Evolutionary conservation across 2,797 vertebrate genomes (phyloP), one percentile per base, ranked within the genome.

Genomic region (Pyrocephalus nanus): DNA sequence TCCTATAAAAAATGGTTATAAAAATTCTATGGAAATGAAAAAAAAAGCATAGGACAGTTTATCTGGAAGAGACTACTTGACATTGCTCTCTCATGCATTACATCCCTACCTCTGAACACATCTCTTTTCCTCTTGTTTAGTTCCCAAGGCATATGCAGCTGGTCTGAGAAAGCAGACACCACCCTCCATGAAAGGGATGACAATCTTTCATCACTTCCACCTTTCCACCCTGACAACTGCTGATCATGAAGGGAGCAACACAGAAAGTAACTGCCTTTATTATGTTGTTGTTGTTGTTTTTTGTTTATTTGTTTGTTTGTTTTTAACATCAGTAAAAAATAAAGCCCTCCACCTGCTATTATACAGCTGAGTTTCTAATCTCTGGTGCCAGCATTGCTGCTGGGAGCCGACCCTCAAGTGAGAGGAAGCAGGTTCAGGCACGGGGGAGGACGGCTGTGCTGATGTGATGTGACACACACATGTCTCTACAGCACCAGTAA

Each of bases 331-430:
- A 66, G 15, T 25, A 47, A 48, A 65, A 64, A 78, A 61, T 26
- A 92, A 96, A 94, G 34, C 70, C 55, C 22, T 69, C 34, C 76
- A 92, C 79, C 77, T 95, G 88, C 83, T 85, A 65, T 62, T 62
- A 30, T 76, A 26, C 61, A 79, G 74, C 71, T 65, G 66, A 88
- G n/a, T 54, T 90, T 86, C 66, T 95, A 88, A 94, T 93, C 88
- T 94, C 88, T 84, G 94, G 79, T 88, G 88, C 91, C 87, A 89
- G 64, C 8, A 6, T 0, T 4, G 75, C 87, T 92, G 74, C 72
- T 74, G 51, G 43, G 60, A 86, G 55, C 47, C 0, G 0, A 64
- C 29, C 22, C 64, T 67, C 45, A 17, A 88, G 57, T 2, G 2
- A 66, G 25, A 54, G n/a, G 38, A 88, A 86, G 50, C 0, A 0